phyloP scores from a whole-genome alignment of 64 coral and sea anemone genomes.

The Stichodactyla helianthus region DNA sequence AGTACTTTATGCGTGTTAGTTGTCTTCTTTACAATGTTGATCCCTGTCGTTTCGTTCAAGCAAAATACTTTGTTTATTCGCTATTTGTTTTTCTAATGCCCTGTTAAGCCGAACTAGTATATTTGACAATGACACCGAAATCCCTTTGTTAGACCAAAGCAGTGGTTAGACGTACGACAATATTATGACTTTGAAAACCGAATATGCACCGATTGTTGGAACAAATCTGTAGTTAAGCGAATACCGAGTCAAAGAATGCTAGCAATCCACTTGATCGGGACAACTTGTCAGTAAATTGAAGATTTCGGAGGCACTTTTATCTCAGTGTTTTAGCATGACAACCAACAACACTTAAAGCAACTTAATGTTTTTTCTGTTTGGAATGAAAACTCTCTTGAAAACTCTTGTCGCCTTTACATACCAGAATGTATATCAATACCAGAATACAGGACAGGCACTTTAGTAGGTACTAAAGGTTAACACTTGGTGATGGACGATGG shows the following conservation, averaged over 20 bases:
- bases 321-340: neutral
- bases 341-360: neutral
- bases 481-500: neutral
- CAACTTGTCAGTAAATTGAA: neutral
- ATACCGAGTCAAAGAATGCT: neutral
- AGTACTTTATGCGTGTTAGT: too few relatives aligned
- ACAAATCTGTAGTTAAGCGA: neutral
- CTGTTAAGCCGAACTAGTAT: neutral
- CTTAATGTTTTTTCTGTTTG: slow-evolving; percentile 4
- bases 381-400: slow-evolving; percentile 5
- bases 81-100: neutral
- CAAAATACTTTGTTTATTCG: neutral
- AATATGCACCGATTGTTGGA: neutral
- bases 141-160: neutral
- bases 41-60: neutral
- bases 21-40: neutral
- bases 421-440: neutral
- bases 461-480: neutral
- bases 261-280: neutral
- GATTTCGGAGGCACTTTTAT: neutral
- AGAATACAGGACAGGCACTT: neutral
- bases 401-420: neutral
- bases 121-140: neutral
- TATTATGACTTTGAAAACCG: neutral
- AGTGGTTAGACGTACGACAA: neutral